Evolutionary conservation across 2,888 invertebrate species (phyloP), one percentile per base, ranked within the genome.

Genomic region (Plebejus argus): DNA sequence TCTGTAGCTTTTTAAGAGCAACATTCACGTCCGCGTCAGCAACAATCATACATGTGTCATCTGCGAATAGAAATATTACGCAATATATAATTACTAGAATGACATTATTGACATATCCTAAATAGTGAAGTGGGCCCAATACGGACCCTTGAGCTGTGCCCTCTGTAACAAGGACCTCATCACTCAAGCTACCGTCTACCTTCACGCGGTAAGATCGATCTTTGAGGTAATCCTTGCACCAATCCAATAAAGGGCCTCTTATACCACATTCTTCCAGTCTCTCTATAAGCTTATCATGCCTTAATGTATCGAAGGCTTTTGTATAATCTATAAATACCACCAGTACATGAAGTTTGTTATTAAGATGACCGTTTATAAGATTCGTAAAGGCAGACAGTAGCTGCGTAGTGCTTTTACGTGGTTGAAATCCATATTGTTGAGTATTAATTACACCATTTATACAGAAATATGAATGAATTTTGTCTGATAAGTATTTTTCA

Each of bases 341-440:
- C 6, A 76, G n/a, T 3, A 76, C 23, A 8, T 76, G 76, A 12
- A 35, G 33, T 61, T 45, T 76, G 7, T 76, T 33, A 39, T 66
- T 20, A 1, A 76, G 23, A 45, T 61, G 39, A 15, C 39, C 39
- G 15, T 76, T 39, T n/a, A 76, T 18, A 66, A 33, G 23, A 61
- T 78, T 74, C 2, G 76, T 78, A 70, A 78, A 78, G 1, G 20
- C 23, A 4, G 76, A 77, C 18, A 78, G 75, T 39, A 77, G 56
- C 18, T 39, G 39, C 2, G 74, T 75, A 39, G 66, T 77, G 18
- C 23, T 77, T 61, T 74, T 77, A 18, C 49, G 8, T 0, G 35
- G 35, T 39, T 39, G 35, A 39, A 39, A 39, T 39, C 35, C 35
- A 39, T 39, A 39, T 39, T 23, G 78, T 10, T 39, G 15, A 7